Evolutionary conservation across 1,140 invertebrate species (phyloP).

Genomic region (Pseudomyrmex gracilis): DNA sequence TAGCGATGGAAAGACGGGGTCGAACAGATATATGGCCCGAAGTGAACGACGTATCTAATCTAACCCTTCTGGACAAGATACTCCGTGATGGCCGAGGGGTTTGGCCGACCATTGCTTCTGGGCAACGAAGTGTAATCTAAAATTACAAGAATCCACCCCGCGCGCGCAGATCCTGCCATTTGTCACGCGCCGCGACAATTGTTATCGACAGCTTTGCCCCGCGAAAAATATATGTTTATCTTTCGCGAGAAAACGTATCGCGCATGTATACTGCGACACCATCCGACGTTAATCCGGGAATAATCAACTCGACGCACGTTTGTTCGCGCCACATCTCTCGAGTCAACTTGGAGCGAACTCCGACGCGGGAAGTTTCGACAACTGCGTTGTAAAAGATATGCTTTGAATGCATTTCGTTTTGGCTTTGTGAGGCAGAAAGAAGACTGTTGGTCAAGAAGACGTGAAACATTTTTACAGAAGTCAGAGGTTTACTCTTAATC

Average conservation of each 20-base stretch:
- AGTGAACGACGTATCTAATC: conserved; percentile 85
- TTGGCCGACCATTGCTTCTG: conserved; percentile 63
- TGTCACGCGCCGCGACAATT: conserved; percentile 67
- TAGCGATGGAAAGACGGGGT: conserved; percentile 78
- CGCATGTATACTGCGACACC: background rate
- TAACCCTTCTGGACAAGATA: conserved; percentile 84
- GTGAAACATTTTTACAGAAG: background rate
- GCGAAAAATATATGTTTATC: conserved; percentile 31
- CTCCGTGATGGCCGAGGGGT: conserved; percentile 75
- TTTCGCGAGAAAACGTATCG: background rate
- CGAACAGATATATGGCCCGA: conserved; percentile 81
- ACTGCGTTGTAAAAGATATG: background rate
- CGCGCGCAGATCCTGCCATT: conserved; percentile 53
- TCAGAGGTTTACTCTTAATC: too few relatives aligned
- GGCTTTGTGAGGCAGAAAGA: too few relatives aligned
- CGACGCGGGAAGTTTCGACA: background rate
- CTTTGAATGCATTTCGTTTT: background rate
- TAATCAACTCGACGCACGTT: background rate
- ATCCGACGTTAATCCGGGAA: conserved; percentile 10
- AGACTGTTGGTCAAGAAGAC: background rate
- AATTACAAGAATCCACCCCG: conserved; percentile 74
- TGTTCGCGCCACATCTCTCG: conserved; percentile 5
- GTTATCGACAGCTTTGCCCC: conserved; percentile 65
- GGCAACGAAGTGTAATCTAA: conserved; percentile 74
- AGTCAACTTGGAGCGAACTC: background rate